phyloP scores from a whole-genome alignment of 2,113 vertebrate genomes.

The Ailuropoda melanoleuca region DNA sequence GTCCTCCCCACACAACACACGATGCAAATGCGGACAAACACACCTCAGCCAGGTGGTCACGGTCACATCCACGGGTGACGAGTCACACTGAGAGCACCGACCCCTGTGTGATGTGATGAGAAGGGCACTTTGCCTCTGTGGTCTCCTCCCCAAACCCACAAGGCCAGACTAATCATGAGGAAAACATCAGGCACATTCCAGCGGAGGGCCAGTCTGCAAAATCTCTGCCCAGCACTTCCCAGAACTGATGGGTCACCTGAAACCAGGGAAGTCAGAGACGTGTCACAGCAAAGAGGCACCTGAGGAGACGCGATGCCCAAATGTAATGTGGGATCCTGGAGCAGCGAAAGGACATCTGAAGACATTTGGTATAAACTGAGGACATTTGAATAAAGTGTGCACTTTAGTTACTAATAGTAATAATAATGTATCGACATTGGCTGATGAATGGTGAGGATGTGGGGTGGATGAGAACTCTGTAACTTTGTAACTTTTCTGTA shows the following conservation, averaged over 20 bases:
- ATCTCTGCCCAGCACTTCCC: background rate
- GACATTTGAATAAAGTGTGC: background rate
- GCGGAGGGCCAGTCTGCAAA: background rate
- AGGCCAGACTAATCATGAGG: background rate
- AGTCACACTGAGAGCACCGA: fast-evolving
- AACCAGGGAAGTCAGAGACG: no score
- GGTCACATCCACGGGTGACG: fast-evolving
- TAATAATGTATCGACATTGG: background rate
- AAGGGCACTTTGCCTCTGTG: background rate
- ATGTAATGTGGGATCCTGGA: background rate
- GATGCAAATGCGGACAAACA: fast-evolving
- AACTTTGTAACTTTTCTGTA: background rate
- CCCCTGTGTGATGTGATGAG: no score
- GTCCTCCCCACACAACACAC: background rate
- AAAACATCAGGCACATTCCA: background rate
- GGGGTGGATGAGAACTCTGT: background rate
- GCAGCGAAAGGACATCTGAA: background rate
- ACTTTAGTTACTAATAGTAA: background rate
- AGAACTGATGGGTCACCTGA: background rate
- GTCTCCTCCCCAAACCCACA: background rate
- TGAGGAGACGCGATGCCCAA: fast-evolving
- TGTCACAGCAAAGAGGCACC: fast-evolving
- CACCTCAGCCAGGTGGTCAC: background rate
- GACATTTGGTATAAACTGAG: background rate
- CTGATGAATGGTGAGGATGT: background rate